A percentile compares a stretch with the other conserved stretches of the same genome.
Conservation (phyloP, 2,113 vertebrate genomes). For the Gopherus flavomarginatus region DNA sequence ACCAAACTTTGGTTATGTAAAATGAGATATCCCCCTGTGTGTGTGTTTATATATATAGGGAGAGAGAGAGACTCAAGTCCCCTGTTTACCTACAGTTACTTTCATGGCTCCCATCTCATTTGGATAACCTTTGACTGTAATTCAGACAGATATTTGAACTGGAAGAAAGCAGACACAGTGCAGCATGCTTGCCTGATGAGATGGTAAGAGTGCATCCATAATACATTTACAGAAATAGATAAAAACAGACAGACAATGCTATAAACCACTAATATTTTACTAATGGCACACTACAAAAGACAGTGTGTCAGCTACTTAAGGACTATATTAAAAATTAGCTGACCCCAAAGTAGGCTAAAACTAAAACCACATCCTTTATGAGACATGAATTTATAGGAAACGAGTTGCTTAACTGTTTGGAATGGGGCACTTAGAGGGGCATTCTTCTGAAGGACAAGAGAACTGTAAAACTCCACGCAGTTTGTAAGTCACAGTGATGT, state of each 20-base stretch:
- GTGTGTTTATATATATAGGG: neutral
- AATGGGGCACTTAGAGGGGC: fast-evolving
- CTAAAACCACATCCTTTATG: neutral
- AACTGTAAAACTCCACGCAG: neutral
- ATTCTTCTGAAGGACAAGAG: neutral
- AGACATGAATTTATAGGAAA: neutral
- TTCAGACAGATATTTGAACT: neutral
- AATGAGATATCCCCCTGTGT: fast-evolving
- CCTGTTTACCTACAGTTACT: fast-evolving
- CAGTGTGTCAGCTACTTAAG: fast-evolving
- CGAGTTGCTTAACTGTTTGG: neutral
- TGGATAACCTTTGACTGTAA: fast-evolving
- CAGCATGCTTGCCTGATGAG: neutral
- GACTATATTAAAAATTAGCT: fast-evolving
- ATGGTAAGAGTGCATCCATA: neutral
- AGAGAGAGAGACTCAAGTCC: neutral
- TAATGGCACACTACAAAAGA: fast-evolving
- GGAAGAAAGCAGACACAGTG: neutral
- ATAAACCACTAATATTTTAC: neutral
- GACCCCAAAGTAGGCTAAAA: fast-evolving
- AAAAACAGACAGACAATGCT: neutral
- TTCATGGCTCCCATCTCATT: fast-evolving
- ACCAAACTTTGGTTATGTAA: neutral
- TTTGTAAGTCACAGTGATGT: fast-evolving
- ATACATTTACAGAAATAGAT: fast-evolving